Conservation (phyloP, 2,797 vertebrate species). For the Champsocephalus esox region DNA sequence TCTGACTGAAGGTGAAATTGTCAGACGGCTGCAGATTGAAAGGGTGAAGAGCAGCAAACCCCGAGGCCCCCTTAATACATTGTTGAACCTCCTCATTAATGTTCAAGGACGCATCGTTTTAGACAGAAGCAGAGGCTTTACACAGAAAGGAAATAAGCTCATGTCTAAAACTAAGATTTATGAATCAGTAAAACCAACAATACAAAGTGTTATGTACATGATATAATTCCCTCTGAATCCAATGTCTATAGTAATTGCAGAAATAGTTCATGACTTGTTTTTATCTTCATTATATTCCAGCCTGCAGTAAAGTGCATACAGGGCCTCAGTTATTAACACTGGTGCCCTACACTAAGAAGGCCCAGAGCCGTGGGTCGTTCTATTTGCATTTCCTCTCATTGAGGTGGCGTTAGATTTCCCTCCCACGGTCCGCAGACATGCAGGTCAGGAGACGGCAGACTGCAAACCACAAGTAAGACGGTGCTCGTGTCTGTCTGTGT, state of each 20-base stretch:
- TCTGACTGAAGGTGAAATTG: constrained; percentile 33
- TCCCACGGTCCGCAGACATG: constrained; percentile 4
- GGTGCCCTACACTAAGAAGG: constrained; percentile 3
- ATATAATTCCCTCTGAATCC: neutral
- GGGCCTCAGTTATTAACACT: constrained; percentile 1
- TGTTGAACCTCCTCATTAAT: neutral
- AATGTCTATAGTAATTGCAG: neutral
- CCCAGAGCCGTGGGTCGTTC: neutral
- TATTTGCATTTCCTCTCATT: constrained; percentile 13
- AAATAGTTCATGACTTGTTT: constrained; percentile 8
- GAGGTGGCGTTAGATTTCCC: constrained; percentile 13
- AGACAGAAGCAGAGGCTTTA: neutral
- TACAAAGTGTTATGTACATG: neutral
- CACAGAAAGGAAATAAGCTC: neutral
- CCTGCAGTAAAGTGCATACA: constrained; percentile 20
- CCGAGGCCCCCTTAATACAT: neutral
- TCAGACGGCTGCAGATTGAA: constrained; percentile 8
- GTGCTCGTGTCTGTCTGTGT: constrained; percentile 4
- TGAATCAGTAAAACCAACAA: neutral
- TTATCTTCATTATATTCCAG: constrained; percentile 21
- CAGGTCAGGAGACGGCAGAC: constrained; percentile 22
- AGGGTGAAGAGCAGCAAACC: neutral
- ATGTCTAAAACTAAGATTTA: neutral
- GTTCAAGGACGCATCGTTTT: neutral
- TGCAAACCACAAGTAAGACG: neutral